Evolutionary conservation across 1,140 invertebrate genomes (phyloP).

Genomic region (Limonius californicus): DNA sequence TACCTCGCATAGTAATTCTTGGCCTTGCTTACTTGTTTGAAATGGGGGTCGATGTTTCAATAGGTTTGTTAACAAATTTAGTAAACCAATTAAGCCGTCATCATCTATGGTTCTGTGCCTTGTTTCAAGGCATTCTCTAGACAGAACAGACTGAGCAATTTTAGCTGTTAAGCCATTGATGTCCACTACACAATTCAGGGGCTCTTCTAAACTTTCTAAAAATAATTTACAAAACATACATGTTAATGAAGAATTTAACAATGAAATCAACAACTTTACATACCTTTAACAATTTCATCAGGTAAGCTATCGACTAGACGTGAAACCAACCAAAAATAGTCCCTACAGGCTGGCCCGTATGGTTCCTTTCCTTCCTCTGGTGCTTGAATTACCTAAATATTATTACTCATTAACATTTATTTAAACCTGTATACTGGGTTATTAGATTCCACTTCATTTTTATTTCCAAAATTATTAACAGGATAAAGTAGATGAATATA

Average conservation of each 20-base stretch:
- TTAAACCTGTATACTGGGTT: too few species aligned
- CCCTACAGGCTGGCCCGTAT: conserved; percentile 86
- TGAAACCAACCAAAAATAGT: conserved; percentile 91
- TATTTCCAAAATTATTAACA: too few species aligned
- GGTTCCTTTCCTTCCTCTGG: conserved; percentile 85
- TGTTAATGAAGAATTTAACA: too few species aligned
- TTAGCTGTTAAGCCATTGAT: conserved; percentile 72
- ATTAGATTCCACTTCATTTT: too few species aligned
- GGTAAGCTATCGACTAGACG: conserved; percentile 81
- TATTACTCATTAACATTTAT: too few species aligned
- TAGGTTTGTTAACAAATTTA: conserved; percentile 80
- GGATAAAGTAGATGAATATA: too few species aligned
- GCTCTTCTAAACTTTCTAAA: conserved; percentile 53
- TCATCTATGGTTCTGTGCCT: conserved; percentile 77
- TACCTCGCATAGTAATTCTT: conserved; percentile 66
- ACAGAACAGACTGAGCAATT: conserved; percentile 69
- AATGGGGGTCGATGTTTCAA: conserved; percentile 85
- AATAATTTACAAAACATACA: conserved; percentile 5
- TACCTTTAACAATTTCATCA: conserved; percentile 70
- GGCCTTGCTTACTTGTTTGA: conserved; percentile 74
- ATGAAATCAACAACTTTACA: too few species aligned
- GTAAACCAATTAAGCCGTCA: conserved; percentile 84
- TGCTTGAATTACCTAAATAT: conserved; percentile 45
- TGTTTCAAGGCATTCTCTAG: conserved; percentile 77
- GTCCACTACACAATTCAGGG: conserved; percentile 57